phyloP scores from a whole-genome alignment of 2,797 vertebrate genomes.

The Tiaroga cobitis region DNA sequence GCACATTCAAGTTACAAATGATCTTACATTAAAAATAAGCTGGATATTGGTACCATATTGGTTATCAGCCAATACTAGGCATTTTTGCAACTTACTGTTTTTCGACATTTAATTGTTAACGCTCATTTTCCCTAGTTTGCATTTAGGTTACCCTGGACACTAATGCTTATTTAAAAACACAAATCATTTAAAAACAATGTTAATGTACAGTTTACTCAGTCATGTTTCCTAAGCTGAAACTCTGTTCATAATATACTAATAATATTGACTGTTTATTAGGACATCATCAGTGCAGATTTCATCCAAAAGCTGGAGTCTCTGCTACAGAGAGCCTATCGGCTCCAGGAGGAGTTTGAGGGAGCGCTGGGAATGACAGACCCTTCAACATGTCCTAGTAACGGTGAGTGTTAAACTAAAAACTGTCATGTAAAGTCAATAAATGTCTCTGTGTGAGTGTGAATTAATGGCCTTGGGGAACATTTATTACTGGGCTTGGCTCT shows the following conservation, averaged over 20 bases:
- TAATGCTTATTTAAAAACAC: too few species aligned
- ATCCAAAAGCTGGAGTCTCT: constrained; percentile 93
- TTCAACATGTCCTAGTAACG: constrained; percentile 79
- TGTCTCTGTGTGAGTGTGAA: background rate
- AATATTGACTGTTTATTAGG: constrained; percentile 70
- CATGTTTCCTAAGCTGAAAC: background rate
- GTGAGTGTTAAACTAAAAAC: constrained; percentile 74
- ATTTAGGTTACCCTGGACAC: background rate
- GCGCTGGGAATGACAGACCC: constrained; percentile 84
- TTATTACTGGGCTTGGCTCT: background rate
- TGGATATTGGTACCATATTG: background rate
- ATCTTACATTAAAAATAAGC: background rate
- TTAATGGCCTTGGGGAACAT: background rate
- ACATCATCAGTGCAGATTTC: constrained; percentile 93
- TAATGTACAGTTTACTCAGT: background rate
- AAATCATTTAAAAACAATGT: too few species aligned
- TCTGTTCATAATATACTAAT: background rate
- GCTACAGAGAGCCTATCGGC: constrained; percentile 92
- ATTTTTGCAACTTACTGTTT: background rate
- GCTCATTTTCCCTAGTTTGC: background rate
- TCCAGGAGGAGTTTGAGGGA: constrained; percentile 97
- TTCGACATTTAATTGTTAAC: background rate
- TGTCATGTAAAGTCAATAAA: background rate
- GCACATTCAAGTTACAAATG: background rate
- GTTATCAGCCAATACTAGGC: background rate